Evolutionary conservation across 2,888 invertebrate species (phyloP).

Genomic region (Nemurella pictetii): DNA sequence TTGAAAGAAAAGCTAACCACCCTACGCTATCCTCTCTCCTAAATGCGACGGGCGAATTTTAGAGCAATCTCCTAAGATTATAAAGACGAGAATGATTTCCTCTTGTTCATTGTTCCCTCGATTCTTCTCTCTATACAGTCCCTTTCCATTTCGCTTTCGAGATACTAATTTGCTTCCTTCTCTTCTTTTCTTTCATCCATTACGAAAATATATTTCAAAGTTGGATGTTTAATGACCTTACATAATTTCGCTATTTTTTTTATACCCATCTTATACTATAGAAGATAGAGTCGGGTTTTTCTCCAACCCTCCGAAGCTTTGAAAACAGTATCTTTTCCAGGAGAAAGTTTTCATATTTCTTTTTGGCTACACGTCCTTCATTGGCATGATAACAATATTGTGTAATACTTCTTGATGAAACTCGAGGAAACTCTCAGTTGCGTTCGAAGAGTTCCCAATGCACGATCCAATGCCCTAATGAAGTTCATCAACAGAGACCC

Average conservation of each 20-base stretch:
- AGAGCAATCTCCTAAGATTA: constrained; percentile 37
- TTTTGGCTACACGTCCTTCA: not conserved
- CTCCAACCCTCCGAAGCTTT: constrained; percentile 5
- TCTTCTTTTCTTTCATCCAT: constrained; percentile 28
- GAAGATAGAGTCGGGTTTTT: not conserved
- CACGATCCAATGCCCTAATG: not conserved
- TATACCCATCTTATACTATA: constrained; percentile 1
- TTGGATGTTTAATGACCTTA: constrained; percentile 39
- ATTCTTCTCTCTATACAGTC: constrained; percentile 9
- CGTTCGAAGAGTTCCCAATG: not conserved
- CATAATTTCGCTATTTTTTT: constrained; percentile 33
- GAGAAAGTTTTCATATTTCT: constrained; percentile 8
- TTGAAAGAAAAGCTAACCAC: not conserved
- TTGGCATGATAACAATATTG: constrained; percentile 29
- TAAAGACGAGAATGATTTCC: constrained; percentile 36
- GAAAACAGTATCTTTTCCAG: constrained; percentile 2
- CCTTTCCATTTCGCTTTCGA: constrained; percentile 14
- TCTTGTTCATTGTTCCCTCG: constrained; percentile 28
- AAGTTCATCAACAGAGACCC: not conserved
- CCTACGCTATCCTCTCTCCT: not conserved
- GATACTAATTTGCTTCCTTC: constrained; percentile 29
- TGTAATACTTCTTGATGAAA: not conserved
- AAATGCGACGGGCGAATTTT: constrained; percentile 15
- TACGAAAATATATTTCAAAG: constrained; percentile 29
- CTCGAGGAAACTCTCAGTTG: not conserved